These are phyloP conservation scores for Aspidiotus rigidus DNA, from an alignment of 2,888 invertebrate species.

Conservation along the genomic window DNA sequence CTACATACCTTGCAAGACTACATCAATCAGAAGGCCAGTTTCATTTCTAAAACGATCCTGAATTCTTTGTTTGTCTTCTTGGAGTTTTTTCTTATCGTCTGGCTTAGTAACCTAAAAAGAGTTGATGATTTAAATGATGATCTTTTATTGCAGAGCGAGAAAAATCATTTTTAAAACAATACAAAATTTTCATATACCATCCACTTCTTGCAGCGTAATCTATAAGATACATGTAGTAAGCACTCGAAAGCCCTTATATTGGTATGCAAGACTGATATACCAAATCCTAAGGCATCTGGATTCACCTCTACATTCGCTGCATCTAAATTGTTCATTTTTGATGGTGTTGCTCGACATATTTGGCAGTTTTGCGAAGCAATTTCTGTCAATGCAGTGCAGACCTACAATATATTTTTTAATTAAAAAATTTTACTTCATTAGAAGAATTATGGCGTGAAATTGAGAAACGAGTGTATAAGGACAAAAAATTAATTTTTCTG, in stretches of 20 bases:
- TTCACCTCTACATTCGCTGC: background rate
- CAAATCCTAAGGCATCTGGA: background rate
- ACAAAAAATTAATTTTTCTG: no score
- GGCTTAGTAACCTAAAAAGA: background rate
- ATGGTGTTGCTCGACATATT: background rate
- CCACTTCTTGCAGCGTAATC: background rate
- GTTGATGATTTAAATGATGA: background rate
- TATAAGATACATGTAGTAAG: background rate
- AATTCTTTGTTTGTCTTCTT: background rate
- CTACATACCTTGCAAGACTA: background rate
- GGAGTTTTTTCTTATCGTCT: background rate
- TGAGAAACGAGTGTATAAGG: no score
- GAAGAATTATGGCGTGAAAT: no score
- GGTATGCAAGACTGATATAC: background rate
- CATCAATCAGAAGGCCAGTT: background rate
- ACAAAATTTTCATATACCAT: no score
- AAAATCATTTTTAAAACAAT: no score
- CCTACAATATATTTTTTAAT: background rate
- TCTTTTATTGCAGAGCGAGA: background rate
- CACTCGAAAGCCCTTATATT: background rate
- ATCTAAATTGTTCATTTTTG: background rate
- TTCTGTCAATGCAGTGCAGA: background rate
- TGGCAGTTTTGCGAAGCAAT: background rate
- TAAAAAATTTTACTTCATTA: no score
- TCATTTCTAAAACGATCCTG: background rate